A percentile compares a stretch with the other conserved stretches of the same genome.
phyloP scores from a whole-genome alignment of 2,113 vertebrate species.

The Vidua chalybeata region DNA sequence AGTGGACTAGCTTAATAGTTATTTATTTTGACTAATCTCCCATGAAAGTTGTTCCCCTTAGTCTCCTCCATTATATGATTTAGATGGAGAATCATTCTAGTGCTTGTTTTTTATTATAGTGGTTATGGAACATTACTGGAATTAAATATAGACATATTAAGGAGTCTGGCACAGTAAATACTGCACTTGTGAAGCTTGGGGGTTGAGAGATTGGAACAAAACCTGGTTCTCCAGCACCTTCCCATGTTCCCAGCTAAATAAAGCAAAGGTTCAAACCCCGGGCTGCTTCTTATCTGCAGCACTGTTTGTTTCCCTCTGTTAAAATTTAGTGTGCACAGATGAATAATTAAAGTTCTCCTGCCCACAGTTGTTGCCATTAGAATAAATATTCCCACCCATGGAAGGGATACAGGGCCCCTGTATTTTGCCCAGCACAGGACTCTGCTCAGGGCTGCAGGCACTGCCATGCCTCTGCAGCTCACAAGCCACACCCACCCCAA shows the following conservation, averaged over 20 bases:
- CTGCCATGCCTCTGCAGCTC: background rate
- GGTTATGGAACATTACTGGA: slow-evolving; percentile 57
- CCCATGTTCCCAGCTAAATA: slow-evolving; percentile 63
- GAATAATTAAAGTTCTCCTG: slow-evolving; percentile 63
- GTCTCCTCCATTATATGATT: slow-evolving; percentile 48
- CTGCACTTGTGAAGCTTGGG: slow-evolving; percentile 63
- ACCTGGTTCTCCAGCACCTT: slow-evolving; percentile 55
- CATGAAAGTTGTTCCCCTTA: background rate
- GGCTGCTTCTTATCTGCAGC: slow-evolving; percentile 19
- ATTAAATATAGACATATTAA: slow-evolving; percentile 70
- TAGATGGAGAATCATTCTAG: slow-evolving; percentile 39
- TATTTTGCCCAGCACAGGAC: background rate
- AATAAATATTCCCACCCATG: background rate
- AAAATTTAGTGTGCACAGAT: slow-evolving; percentile 26
- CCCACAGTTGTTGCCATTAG: slow-evolving; percentile 19
- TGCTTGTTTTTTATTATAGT: slow-evolving; percentile 56
- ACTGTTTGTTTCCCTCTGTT: background rate
- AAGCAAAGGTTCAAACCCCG: slow-evolving; percentile 1
- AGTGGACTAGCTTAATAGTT: slow-evolving; percentile 36
- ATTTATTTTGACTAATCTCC: slow-evolving; percentile 59
- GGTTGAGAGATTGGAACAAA: slow-evolving; percentile 54
- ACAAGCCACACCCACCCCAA: fast-evolving
- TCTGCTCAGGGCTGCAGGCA: background rate
- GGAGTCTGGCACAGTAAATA: slow-evolving; percentile 52
- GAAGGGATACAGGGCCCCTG: background rate